A percentile compares a stretch with the other conserved stretches of the same genome.
Evolutionary conservation across 2,797 vertebrate genomes (phyloP).

Genomic region (Rhinogobio ventralis): DNA sequence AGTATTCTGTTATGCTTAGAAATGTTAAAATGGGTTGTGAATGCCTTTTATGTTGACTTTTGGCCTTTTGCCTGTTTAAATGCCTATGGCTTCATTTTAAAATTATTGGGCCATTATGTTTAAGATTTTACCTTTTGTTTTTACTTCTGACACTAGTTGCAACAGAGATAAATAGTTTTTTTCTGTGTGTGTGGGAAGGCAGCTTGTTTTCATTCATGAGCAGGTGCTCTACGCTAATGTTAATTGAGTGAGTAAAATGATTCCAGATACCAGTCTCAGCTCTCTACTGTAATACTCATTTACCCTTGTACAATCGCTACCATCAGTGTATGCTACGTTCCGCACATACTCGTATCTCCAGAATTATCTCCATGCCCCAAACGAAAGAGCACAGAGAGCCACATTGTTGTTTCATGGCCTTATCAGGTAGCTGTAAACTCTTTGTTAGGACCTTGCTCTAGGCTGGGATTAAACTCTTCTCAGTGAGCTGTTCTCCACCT

Average conservation of each 20-base stretch:
- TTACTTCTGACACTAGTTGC: conserved; percentile 12
- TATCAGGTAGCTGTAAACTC: conserved; percentile 67
- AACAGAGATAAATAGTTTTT: conserved; percentile 54
- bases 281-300: conserved; percentile 62
- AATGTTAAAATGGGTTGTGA: background rate
- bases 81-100: background rate
- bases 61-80: background rate
- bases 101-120: background rate
- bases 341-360: conserved; percentile 68
- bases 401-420: conserved; percentile 53
- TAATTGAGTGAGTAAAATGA: conserved; percentile 80
- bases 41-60: background rate
- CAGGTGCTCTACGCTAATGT: conserved; percentile 79
- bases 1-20: background rate
- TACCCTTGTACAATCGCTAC: conserved; percentile 53
- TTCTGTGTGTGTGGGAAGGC: conserved; percentile 66
- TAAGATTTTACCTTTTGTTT: conserved; percentile 9
- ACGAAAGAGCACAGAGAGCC: conserved; percentile 61
- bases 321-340: conserved; percentile 64
- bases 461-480: conserved; percentile 52
- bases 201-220: conserved; percentile 69
- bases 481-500: conserved; percentile 55
- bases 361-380: conserved; percentile 63
- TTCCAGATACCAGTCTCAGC: conserved; percentile 75
- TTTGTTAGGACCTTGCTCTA: conserved; percentile 69